Evolutionary conservation across 2,113 vertebrate genomes (phyloP), one percentile per base, ranked within the genome.

Genomic region (Ceyx margarethae): DNA sequence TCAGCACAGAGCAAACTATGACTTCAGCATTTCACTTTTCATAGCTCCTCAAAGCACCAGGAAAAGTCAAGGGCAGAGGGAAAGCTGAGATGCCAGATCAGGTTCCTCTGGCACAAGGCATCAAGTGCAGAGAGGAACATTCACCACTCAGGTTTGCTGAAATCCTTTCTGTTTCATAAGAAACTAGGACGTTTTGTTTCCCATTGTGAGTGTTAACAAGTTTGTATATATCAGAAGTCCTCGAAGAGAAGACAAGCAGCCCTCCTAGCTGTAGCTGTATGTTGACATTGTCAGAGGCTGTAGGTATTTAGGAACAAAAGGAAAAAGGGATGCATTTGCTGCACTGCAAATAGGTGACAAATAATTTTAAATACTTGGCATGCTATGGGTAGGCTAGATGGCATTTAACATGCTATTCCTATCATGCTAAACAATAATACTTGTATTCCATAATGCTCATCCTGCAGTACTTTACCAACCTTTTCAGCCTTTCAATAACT

Each of bases 401-500:
- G 43, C 81, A 89, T 85, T 94, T 80, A 86, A 45, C 60, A 9
- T 51, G 48, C 62, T 81, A 46, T 65, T 65, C n/a, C 33, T 35
- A 67, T 56, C 16, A 6, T 12, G 26, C n/a, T 92, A 91, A 84
- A 56, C 67, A 74, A 74, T 85, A 91, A 71, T 51, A 31, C 62
- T 74, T 33, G 54, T 8, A 6, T 88, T 80, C 89, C 40, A 2
- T 28, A 61, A 61, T 2, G 14, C 83, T 86, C 85, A 77, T 68
- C 67, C 61, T 21, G 57, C 50, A 61, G 62, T 42, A 58, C 31
- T 81, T 84, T 2, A 77, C 26, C 76, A 73, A 9, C 42, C 65
- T 72, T 89, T 93, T 67, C 56, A 68, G 73, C 54, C 69, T 89
- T 87, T 81, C 89, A 76, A 22, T 40, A 87, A 50, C 31, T 79